Evolutionary conservation across 2,888 invertebrate species (phyloP).

Genomic region (Stenurella melanura): DNA sequence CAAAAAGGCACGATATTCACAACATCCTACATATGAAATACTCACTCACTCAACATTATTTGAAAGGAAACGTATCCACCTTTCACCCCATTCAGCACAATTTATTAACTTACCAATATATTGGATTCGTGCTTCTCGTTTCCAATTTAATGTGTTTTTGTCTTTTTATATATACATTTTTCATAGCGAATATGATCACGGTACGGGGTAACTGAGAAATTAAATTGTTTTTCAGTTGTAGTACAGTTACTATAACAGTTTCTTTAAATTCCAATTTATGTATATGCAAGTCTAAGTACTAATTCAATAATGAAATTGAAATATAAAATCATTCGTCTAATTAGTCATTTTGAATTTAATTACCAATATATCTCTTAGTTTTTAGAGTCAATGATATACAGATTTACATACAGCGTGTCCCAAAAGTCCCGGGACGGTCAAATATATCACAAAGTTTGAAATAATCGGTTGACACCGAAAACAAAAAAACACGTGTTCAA

Average conservation of each 20-base stretch:
- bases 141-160: constrained; percentile 21
- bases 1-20: constrained; percentile 34
- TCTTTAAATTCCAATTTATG: no score
- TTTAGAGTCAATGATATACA: no score
- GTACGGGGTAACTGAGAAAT: background rate
- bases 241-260: background rate
- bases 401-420: no score
- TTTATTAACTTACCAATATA: constrained; percentile 44
- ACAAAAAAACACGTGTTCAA: no score
- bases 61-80: constrained; percentile 41
- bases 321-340: no score
- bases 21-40: constrained; percentile 28
- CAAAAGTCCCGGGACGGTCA: no score
- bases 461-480: no score
- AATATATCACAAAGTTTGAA: no score
- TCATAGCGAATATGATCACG: background rate
- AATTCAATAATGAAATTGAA: no score
- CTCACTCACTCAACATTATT: constrained; percentile 26
- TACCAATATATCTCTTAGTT: no score
- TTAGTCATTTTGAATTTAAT: no score
- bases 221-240: background rate
- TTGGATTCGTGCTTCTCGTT: constrained; percentile 26
- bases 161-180: background rate
- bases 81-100: constrained; percentile 42
- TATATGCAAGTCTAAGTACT: no score